Evolutionary conservation across 1,140 invertebrate species (phyloP), one percentile per base, ranked within the genome.

Genomic region (Leptoteleia sp.): DNA sequence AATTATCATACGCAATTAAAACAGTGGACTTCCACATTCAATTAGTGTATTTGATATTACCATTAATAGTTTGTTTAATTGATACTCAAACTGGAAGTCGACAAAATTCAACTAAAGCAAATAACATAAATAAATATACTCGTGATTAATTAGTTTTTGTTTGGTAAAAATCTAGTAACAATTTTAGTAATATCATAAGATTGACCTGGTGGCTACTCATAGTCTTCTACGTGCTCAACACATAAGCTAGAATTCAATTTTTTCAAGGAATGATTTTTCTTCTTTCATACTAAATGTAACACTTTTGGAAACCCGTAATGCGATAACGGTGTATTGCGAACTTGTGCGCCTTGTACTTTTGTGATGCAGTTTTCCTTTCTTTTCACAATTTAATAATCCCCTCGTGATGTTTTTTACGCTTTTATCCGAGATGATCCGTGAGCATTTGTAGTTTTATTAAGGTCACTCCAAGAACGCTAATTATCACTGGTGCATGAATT

Each of bases 331-430:
- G 47, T 72, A 79, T 79, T 72, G 76, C 68, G 76, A 73, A 79
- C 76, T 79, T 79, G 68, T 79, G 76, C 76, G 68, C 68, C 76
- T 79, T 79, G 55, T 79, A 73, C 68, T 79, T 72, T 72, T 67
- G 42, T 67, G 38, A 55, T 50, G 59, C 38, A 43, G 15, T 33
- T 76, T 31, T 62, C 17, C 12, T 61, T 29, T 45, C 9, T n/a
- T 52, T 57, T 38, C 50, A 42, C 33, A 55, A 4, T 42, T 43
- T 40, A 37, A 22, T 62, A 0, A 42, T 50, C 13, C 33, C 4
- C 12, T 31, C 15, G 13, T 43, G 29, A 38, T 62, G 17, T 43
- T 42, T 76, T n/a, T 48, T 12, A 40, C 9, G 35, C 22, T 35
- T 54, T 70, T 25, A 6, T 59, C 29, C 16, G 7, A 59, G 40